Base-by-base conservation (phyloP, 2,113 vertebrate species). In the Coryphaenoides rupestris region DNA sequence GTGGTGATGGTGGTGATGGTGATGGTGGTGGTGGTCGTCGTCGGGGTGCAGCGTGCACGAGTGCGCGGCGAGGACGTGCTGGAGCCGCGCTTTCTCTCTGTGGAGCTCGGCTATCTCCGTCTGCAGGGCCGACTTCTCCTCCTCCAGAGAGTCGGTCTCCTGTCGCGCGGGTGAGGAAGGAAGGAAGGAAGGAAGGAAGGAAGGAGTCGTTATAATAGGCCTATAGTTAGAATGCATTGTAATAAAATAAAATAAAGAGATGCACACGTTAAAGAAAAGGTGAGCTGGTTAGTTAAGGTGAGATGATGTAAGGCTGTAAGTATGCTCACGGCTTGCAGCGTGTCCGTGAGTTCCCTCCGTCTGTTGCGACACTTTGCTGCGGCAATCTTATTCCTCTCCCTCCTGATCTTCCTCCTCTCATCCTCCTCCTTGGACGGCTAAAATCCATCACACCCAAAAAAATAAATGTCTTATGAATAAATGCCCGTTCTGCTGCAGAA, bases 381-480 rank as follows among this genome's bases (percentile, higher is more conserved):
- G 78, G 96, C 95, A 83, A 98, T 95, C 87, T 99, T 99, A 87
- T 99, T 99, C 76, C 96, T 93, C 83, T 98, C 96, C 73, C 95
- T 92, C 69, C 95, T 90, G 80, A 99, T 92, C 82, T 88, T 92
- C 77, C 92, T 90, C 81, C 95, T 96, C 60, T 97, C 96, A 58
- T 98, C 96, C 70, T 98, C 96, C 83, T 97, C 96, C 19, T 94
- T 94, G 28, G 95, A 94, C 47, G 95, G 80, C 96, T 99, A 0
- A 64, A 80, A 74, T 70, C 55, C 76, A 76, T 69, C 58, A 75
- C 15, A n/a, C n/a, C n/a, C n/a, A 73, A 69, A 80, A 65, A 67
- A 50, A n/a, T 49, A 69, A 40, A 72, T 3, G 55, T 69, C 58
- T 63, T 19, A 6, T 4, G 26, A 12, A 40, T 40, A 72, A 55